Base-by-base conservation (phyloP, 2,888 invertebrate species). In the Ornithoptera priamus region DNA sequence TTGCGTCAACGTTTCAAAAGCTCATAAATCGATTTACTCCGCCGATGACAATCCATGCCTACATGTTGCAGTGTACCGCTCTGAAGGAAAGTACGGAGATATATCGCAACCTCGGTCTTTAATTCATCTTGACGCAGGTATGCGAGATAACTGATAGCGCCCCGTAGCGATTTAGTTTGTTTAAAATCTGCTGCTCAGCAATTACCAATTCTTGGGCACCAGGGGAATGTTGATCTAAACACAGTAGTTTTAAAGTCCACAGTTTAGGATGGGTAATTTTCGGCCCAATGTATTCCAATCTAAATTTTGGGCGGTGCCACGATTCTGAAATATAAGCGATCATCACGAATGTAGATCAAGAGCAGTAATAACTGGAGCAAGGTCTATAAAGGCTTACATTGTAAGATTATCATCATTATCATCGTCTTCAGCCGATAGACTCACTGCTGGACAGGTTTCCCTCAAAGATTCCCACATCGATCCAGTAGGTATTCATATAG, bases 301-400 rank as follows among this genome's bases (percentile, higher is more conserved):
- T 85, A 83, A 81, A 85, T 84, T 87, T 87, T 86, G 87, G 90
- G 90, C 88, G 88, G 84, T 79, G 68, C 80, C 71, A 76, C 75
- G 72, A 75, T 74, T 76, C 80, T 86, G 86, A 88, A 85, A 86
- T 85, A 85, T 88, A 87, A 83, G 81, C 80, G 77, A 75, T 76
- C 79, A 80, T 80, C 85, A 83, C 81, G 83, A 84, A 76, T 78
- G 63, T 85, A 84, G 83, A 65, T 65, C 6, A 68, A 71, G 88
- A 79, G 84, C 15, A 63, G 12, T 22, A 46, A 30, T 67, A 50
- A 62, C 36, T 10, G 46, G 46, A 46, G 1, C 15, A 46, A 46
- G 46, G 12, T 15, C 30, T 30, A 30, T 30, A 30, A 30, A 30
- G 30, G 30, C 30, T 3, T 30, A 3, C 5, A 30, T 30, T 30